Evolutionary conservation across 2,797 vertebrate species (phyloP).

Genomic region (Peromyscus eremicus): DNA sequence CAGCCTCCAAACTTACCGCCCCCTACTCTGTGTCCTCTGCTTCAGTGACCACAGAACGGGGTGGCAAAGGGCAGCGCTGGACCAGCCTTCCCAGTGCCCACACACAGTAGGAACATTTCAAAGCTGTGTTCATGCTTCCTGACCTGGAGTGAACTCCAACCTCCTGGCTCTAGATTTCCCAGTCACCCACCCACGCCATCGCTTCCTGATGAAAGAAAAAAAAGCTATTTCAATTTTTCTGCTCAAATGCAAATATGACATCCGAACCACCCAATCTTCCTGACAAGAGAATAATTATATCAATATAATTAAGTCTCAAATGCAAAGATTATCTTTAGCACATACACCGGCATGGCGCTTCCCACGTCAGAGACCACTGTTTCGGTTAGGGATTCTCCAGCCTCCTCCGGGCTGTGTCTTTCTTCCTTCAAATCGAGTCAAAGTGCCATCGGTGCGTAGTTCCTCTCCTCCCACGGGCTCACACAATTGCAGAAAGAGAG

Average conservation of each 20-base stretch:
- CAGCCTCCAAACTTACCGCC: background rate
- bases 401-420: slow-evolving; percentile 49
- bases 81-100: background rate
- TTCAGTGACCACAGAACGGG: background rate
- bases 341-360: background rate
- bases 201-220: background rate
- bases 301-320: slow-evolving; percentile 80
- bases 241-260: slow-evolving; percentile 64
- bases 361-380: slow-evolving; percentile 1
- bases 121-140: background rate
- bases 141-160: background rate
- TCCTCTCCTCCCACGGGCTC: background rate
- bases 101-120: background rate
- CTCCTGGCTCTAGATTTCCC: background rate
- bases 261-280: slow-evolving; percentile 24
- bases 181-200: background rate
- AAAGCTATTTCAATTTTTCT: slow-evolving; percentile 60
- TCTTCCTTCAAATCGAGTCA: slow-evolving; percentile 76
- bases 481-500: background rate
- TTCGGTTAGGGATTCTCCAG: slow-evolving; percentile 33
- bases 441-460: slow-evolving; percentile 56
- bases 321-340: slow-evolving; percentile 37
- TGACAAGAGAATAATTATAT: slow-evolving; percentile 76
- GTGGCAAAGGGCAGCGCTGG: background rate
- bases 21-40: background rate